phyloP scores from a whole-genome alignment of 2,888 invertebrate genomes.

The Smittia sp. region DNA sequence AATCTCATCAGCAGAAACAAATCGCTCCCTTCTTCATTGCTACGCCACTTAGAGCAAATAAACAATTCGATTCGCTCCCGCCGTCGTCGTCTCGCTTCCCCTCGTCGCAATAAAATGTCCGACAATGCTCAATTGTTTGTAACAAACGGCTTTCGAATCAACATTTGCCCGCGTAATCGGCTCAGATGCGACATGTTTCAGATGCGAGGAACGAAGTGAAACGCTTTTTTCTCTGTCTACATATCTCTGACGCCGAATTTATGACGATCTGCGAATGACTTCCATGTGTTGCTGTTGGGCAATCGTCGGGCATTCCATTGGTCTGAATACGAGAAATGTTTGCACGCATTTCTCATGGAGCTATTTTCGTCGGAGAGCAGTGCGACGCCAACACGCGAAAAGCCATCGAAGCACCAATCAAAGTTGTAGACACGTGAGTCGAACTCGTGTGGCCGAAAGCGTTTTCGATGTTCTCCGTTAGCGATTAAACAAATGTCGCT shows the following conservation, averaged over 20 bases:
- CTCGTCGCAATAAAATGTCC: neutral
- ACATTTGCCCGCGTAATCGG: conserved; percentile 8
- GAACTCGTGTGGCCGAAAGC: neutral
- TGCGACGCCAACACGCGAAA: neutral
- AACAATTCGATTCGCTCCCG: neutral
- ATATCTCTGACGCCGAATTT: neutral
- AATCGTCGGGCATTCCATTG: conserved; percentile 5
- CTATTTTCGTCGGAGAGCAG: neutral
- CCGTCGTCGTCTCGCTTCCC: neutral
- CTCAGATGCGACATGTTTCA: conserved; percentile 7
- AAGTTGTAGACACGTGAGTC: neutral
- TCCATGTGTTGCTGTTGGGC: neutral
- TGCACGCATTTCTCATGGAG: neutral
- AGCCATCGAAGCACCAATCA: neutral
- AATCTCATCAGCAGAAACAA: neutral
- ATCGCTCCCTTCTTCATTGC: neutral
- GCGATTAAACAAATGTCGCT: neutral
- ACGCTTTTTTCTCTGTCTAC: neutral
- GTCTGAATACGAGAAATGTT: neutral
- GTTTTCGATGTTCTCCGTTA: neutral
- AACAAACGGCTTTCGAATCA: conserved; percentile 2
- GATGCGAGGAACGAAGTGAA: neutral
- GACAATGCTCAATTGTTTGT: neutral
- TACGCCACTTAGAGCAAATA: neutral
- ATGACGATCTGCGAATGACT: neutral